A percentile compares a stretch with the other conserved stretches of the same genome.
Conservation (phyloP, 2,888 invertebrate species). For the Adela reaumurella region DNA sequence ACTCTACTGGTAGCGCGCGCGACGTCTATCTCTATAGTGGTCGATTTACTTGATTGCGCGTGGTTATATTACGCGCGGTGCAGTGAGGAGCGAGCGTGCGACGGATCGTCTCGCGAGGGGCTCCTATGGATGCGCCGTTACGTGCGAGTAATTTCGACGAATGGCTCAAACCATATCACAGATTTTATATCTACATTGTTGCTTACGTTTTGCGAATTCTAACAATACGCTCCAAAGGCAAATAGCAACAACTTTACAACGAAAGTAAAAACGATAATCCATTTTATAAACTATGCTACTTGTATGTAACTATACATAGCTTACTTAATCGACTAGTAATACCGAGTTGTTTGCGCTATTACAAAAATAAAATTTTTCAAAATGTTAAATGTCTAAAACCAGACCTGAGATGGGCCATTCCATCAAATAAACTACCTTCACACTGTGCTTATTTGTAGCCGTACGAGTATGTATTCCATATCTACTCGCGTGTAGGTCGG, state of each 20-base stretch:
- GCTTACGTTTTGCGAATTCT: constrained; percentile 1
- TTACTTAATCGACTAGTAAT: not conserved
- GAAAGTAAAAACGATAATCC: not conserved
- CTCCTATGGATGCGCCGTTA: not conserved
- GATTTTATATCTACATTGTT: constrained; percentile 1
- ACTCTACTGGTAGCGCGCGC: not conserved
- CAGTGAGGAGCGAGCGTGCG: not conserved
- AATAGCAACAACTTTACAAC: not conserved
- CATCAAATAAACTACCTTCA: too few species aligned
- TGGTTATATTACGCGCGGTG: not conserved
- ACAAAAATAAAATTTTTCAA: not conserved
- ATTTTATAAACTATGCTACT: not conserved
- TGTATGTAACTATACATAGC: not conserved
- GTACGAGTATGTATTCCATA: too few species aligned
- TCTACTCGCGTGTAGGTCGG: too few species aligned
- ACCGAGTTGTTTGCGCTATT: not conserved
- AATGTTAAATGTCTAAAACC: too few species aligned
- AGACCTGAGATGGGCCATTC: too few species aligned
- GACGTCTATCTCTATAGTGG: not conserved
- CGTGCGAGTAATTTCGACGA: not conserved
- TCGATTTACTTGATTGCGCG: not conserved
- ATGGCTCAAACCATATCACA: constrained; percentile 1
- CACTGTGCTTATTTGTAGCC: too few species aligned
- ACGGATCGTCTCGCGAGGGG: not conserved
- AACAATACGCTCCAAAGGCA: not conserved